Base-by-base conservation (phyloP, 2,888 invertebrate genomes). In the Brenthis hecate region DNA sequence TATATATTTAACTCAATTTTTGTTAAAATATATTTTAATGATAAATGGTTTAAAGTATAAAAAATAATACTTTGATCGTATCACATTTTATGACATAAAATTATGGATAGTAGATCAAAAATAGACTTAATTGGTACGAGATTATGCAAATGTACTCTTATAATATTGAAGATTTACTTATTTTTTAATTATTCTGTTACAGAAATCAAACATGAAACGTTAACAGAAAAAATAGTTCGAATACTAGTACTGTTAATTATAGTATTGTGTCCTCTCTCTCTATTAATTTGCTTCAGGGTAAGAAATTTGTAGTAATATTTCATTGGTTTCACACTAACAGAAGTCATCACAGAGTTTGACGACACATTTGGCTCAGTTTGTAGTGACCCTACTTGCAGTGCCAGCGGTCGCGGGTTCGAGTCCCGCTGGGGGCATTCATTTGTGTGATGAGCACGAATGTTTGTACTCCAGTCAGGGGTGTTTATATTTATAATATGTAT, bases 211-310 rank as follows among this genome's bases (percentile, higher is more conserved):
- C 71, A 77, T 65, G 79, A 77, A 75, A 66, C 78, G 14, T 1
- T 68, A 3, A 77, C 56, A 67, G 86, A 86, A 73, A 83, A 77
- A 73, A 6, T 83, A 32, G 71, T 85, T 55, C 71, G 75, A 50
- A 64, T 77, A 8, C n/a, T 84, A 28, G 77, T 81, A 48, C 50
- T 85, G 60, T 3, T 85, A 5, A 4, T 73, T 47, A 74, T 86
- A 57, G 54, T 85, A 16, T 43, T 84, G 48, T 85, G 76, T 72
- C 86, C 86, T n/a, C 1, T 85, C 1, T n/a, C 74, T 3, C 70
- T 85, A 8, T 0, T 83, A 1, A 67, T 78, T 63, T 81, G 84
- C 66, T 80, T 86, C 66, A 79, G 76, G 78, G 86, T 85, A 69
- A 81, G 81, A 61, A 23, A 13, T 2, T 6, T 56, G 3, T 32